Evolutionary conservation across 2,888 invertebrate genomes (phyloP), one percentile per base, ranked within the genome.

Genomic region (Escarpia spicata): DNA sequence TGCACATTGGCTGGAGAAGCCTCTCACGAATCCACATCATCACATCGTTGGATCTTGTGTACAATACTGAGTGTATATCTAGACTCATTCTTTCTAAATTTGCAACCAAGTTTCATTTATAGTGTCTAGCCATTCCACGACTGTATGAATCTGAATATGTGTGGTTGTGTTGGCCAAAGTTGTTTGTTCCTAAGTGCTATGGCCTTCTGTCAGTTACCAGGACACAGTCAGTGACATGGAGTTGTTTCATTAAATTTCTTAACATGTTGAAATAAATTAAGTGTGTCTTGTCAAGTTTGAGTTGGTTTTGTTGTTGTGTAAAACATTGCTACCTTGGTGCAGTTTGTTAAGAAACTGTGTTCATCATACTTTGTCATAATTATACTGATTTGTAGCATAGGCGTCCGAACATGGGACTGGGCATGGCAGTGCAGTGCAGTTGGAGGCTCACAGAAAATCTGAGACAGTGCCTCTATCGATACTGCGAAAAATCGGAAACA

Each of bases 221-320:
- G 75, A 75, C 75, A 75, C 2, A 6, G 75, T 19, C 75, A 75
- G n/a, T 26, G n/a, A 0, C 19, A 26, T 75, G 75, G 19, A 75
- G 75, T 75, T 19, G 75, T 75, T 75, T 75, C 26, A 26, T 26
- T 26, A 75, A 26, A 75, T 75, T 75, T 75, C 75, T 26, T 75
- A 75, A 75, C 75, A 26, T 75, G 75, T 75, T 75, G 75, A 75
- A 75, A 75, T 75, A 75, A 75, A 75, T 75, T 75, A 75, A 75
- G 75, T 52, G 52, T 12, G 52, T 75, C 75, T 75, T 75, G 75
- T 75, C 75, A 75, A 75, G 75, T n/a, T n/a, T 15, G 75, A 75
- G 75, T 75, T 75, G 75, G 75, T 19, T 15, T 75, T 6, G n/a
- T 4, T 75, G 26, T 4, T 75, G 75, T 75, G 75, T n/a, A 26